These are phyloP conservation scores for Neofelis nebulosa DNA, from an alignment of 2,113 vertebrate genomes.

Conservation along the genomic window DNA sequence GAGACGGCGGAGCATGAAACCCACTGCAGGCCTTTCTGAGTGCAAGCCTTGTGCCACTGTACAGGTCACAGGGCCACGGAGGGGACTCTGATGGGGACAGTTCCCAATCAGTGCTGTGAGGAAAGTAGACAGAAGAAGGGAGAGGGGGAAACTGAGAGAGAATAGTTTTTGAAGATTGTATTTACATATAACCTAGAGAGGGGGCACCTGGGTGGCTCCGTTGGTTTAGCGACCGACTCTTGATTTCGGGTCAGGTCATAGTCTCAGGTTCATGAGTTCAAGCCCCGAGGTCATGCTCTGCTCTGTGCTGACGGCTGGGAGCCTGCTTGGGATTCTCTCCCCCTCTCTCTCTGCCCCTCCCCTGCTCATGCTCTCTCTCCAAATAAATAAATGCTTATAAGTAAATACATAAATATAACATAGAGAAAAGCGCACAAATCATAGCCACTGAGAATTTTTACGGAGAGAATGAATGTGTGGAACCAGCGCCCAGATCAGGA, in stretches of 20 bases:
- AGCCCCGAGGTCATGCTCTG: no score
- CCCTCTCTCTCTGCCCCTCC: no score
- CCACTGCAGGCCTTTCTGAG: background rate
- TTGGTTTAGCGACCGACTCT: no score
- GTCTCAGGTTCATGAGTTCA: no score
- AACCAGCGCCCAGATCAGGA: background rate
- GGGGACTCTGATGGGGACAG: background rate
- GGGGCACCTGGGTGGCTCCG: no score
- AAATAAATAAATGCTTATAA: no score
- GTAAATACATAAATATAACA: no score
- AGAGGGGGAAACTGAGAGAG: background rate
- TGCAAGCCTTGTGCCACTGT: no score
- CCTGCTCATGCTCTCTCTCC: no score
- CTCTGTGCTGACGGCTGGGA: no score
- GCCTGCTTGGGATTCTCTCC: no score
- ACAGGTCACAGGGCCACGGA: rapidly evolving
- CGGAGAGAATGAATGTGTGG: background rate
- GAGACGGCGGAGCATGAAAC: background rate
- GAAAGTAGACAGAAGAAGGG: background rate
- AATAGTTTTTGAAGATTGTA: background rate
- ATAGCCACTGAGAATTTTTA: background rate
- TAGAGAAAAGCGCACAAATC: background rate
- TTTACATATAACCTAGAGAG: background rate
- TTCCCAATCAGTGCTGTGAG: background rate
- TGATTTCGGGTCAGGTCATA: no score